These are phyloP conservation scores for Naso thynnoides DNA, from an alignment of 2,797 vertebrate genomes.

Conservation along the genomic window DNA sequence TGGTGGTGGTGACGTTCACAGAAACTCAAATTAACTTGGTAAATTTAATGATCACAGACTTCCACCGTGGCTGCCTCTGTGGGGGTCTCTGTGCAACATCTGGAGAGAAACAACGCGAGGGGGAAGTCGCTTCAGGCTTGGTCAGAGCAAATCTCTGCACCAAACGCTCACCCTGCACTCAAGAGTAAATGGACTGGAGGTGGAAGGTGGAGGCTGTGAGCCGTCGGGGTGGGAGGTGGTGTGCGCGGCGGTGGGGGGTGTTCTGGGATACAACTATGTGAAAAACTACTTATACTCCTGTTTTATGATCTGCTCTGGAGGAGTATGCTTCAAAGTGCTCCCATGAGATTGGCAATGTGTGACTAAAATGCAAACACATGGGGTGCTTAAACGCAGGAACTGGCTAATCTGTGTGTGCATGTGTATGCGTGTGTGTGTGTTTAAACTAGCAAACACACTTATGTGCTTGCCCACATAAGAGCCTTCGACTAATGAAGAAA, in stretches of 20 bases:
- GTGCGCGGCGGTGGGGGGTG: conserved; percentile 42
- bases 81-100: conserved; percentile 31
- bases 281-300: conserved; percentile 80
- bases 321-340: conserved; percentile 82
- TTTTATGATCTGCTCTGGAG: conserved; percentile 86
- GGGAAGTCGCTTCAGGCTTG: conserved; percentile 22
- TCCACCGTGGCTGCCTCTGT: neutral
- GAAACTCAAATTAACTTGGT: conserved; percentile 6
- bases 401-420: conserved; percentile 74
- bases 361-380: conserved; percentile 89
- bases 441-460: conserved; percentile 23
- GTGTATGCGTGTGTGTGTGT: conserved; percentile 46
- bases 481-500: conserved; percentile 78
- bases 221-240: conserved; percentile 44
- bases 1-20: neutral
- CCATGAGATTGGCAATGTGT: conserved; percentile 84
- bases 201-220: conserved; percentile 61
- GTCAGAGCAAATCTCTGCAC: conserved; percentile 32
- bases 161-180: conserved; percentile 11
- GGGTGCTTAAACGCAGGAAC: conserved; percentile 83
- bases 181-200: conserved; percentile 45
- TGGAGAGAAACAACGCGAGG: conserved; percentile 38
- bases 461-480: conserved; percentile 44
- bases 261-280: conserved; percentile 76
- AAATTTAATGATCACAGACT: neutral